Evolutionary conservation across 2,797 vertebrate genomes (phyloP), one percentile per base, ranked within the genome.

Genomic region (Alosa sapidissima): DNA sequence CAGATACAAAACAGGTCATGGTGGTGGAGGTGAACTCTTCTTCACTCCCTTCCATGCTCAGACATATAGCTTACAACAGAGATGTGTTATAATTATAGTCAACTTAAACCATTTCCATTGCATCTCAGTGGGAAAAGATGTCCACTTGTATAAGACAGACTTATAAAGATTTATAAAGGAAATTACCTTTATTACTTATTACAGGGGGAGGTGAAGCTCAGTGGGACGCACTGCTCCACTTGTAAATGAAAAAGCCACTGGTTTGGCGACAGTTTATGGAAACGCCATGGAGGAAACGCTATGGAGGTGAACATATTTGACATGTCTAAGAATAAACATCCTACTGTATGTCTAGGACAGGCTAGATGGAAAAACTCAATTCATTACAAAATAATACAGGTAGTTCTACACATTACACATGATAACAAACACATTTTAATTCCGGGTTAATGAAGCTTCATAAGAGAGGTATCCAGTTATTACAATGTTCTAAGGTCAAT

Each of bases 351-450:
- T 24, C 58, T 65, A 24, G 1, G 0, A 28, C 28, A 33, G 62
- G 62, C 62, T 51, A 51, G 49, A 28, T 28, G 28, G 28, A 51
- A 11, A 51, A 51, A 41, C 41, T 24, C 58, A 62, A n/a, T 24
- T 19, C 33, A 41, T 45, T 16, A 41, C 33, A 75, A 21, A 75
- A 75, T 19, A 41, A 9, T 14, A 41, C 68, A 75, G 33, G 36
- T 45, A 75, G 11, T 75, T 75, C 68, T 75, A 41, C 68, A 75
- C 13, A 36, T 75, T 75, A 75, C 36, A 75, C 68, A 75, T 41
- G 13, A 41, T 75, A 45, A 11, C 24, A 65, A 19, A 36, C 14
- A 41, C 33, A 75, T 75, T 19, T 16, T 75, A 75, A 45, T 75
- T 16, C 16, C 68, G 19, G 14, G 36, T 75, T 45, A 75, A 75